A percentile compares a stretch with the other conserved stretches of the same genome.
Conservation (phyloP, 35 echinoderm and acorn worm species). For the Heliocidaris erythrogramma region DNA sequence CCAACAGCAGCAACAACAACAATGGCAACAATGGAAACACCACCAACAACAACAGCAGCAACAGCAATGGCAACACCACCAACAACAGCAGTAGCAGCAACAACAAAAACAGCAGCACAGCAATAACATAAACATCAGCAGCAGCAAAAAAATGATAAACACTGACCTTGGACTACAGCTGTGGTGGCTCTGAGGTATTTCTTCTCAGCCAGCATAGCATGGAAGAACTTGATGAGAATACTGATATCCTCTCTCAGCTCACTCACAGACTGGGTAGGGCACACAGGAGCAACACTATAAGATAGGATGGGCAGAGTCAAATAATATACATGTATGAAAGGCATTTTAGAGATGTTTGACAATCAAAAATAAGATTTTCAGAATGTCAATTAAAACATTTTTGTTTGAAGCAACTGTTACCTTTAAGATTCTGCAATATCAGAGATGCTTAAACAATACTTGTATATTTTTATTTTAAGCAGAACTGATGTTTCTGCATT, state of each 20-base stretch:
- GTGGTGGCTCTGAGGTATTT: conserved; percentile 72
- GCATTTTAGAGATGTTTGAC: no score
- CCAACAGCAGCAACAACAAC: no score
- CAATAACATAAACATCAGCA: background rate
- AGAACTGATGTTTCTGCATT: no score
- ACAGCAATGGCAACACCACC: no score
- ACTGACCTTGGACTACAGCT: conserved; percentile 70
- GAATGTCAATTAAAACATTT: no score
- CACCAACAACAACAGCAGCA: background rate
- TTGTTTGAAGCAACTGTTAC: no score
- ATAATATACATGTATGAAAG: no score
- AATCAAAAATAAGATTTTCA: no score
- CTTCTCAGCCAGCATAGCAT: conserved; percentile 82
- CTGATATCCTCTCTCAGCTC: conserved; percentile 88
- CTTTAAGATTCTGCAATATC: no score
- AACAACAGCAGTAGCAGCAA: background rate
- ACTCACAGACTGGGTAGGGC: conserved; percentile 79
- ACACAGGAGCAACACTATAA: conserved; percentile 77
- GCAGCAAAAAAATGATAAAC: background rate
- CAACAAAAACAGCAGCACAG: background rate
- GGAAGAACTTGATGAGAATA: conserved; percentile 88
- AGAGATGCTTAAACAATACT: no score
- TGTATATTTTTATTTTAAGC: no score
- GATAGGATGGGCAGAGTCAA: background rate
- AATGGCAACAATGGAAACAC: no score